phyloP scores from a whole-genome alignment of 2,113 vertebrate species.

The Marmota flaviventris region DNA sequence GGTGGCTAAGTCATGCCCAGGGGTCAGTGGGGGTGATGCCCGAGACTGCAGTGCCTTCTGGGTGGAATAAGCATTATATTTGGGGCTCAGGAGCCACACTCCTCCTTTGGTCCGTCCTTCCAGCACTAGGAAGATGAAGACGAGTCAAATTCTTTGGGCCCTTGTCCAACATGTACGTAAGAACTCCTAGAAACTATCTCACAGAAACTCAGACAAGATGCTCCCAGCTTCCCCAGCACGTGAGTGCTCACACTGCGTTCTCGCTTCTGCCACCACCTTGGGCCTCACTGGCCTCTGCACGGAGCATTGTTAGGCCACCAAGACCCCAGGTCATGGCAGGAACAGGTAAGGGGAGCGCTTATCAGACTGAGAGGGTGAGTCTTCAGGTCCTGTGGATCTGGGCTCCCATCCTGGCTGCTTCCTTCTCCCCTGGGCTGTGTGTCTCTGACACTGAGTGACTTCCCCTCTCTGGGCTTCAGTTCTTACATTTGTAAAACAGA shows the following conservation, averaged over 20 bases:
- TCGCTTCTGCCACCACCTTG: fast-evolving
- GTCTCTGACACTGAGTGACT: not conserved
- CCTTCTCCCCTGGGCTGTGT: not conserved
- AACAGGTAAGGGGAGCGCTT: too few relatives aligned
- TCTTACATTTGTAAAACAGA: not conserved
- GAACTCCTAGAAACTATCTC: not conserved
- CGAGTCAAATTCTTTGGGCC: not conserved
- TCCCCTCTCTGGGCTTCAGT: not conserved
- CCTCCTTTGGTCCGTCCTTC: fast-evolving
- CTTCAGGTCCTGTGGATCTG: not conserved
- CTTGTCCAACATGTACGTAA: not conserved
- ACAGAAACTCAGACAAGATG: not conserved
- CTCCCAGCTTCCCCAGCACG: too few relatives aligned
- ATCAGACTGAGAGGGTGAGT: fast-evolving
- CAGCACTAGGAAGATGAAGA: too few relatives aligned
- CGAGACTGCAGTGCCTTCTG: not conserved
- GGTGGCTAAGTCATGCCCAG: fast-evolving
- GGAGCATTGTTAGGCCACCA: too few relatives aligned
- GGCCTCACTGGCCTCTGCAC: not conserved
- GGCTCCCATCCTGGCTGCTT: not conserved
- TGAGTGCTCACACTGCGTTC: not conserved
- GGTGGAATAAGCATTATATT: too few relatives aligned
- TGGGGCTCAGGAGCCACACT: not conserved
- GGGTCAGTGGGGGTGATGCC: too few relatives aligned
- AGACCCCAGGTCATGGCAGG: too few relatives aligned